Conservation (phyloP, 2,113 vertebrate genomes). For the Calidris pugnax region DNA sequence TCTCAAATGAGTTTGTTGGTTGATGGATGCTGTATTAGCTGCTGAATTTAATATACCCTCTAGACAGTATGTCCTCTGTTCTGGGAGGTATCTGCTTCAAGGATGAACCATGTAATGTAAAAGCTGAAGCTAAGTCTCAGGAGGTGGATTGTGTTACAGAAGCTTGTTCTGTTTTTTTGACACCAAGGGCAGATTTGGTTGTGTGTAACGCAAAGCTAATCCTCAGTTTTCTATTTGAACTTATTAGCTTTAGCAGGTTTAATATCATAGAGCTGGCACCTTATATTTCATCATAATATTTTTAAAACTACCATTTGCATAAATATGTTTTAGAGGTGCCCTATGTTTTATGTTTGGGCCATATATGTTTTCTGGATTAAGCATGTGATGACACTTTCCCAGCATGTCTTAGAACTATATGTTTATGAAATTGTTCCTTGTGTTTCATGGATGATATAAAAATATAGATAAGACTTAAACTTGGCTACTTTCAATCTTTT, state of each 20-base stretch:
- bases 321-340: not conserved
- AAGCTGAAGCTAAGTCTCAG: not conserved
- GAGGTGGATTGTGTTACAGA: not conserved
- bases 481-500: not conserved
- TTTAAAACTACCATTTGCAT: not conserved
- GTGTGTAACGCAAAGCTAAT: not conserved
- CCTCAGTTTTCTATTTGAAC: not conserved
- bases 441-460: constrained; percentile 14
- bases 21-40: not conserved
- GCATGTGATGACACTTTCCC: not conserved
- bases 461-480: not conserved
- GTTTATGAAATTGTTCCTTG: not conserved
- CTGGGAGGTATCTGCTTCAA: not conserved
- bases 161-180: not conserved
- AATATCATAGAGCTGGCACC: not conserved
- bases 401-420: not conserved
- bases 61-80: not conserved
- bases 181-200: not conserved
- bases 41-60: not conserved
- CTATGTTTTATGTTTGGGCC: not conserved
- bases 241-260: not conserved
- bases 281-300: not conserved
- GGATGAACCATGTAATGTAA: not conserved
- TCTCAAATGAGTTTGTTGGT: not conserved
- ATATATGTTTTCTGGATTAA: not conserved